Percentiles rank a stretch among this genome's conserved stretches.
These are phyloP conservation scores for Cephus nigrinus DNA, from an alignment of 2,888 invertebrate genomes.

Conservation along the genomic window DNA sequence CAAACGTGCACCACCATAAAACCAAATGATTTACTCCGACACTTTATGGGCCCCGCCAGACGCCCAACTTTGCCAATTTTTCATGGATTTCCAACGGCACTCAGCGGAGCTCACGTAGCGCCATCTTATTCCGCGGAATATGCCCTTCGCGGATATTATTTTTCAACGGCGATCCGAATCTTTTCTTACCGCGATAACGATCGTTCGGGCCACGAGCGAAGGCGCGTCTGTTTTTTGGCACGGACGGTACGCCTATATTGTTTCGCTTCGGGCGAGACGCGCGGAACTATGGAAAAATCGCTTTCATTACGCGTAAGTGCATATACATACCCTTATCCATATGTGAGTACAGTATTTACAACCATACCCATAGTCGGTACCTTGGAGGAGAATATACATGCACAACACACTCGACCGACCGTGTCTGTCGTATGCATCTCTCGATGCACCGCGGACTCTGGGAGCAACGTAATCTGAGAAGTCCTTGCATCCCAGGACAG, in stretches of 20 bases:
- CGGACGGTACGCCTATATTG: slow-evolving; percentile 30
- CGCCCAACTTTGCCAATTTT: slow-evolving; percentile 63
- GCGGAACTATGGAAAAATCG: slow-evolving; percentile 43
- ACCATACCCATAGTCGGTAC: neutral
- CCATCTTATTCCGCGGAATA: neutral
- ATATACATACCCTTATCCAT: neutral
- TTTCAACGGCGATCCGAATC: neutral
- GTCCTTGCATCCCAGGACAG: slow-evolving; percentile 21
- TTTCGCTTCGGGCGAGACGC: slow-evolving; percentile 33
- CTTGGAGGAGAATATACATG: neutral
- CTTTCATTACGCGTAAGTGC: slow-evolving; percentile 40
- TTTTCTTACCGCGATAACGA: neutral
- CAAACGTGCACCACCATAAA: slow-evolving; percentile 66
- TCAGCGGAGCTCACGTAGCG: neutral
- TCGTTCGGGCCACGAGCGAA: neutral
- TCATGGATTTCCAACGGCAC: slow-evolving; percentile 54
- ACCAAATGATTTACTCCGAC: slow-evolving; percentile 65
- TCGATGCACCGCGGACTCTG: slow-evolving; percentile 22
- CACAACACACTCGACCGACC: neutral
- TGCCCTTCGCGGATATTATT: neutral
- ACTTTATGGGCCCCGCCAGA: slow-evolving; percentile 63
- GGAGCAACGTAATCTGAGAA: slow-evolving; percentile 38
- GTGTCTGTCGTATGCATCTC: slow-evolving; percentile 9
- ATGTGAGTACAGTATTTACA: neutral
- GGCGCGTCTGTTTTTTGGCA: slow-evolving; percentile 12